Evolutionary conservation across 1,140 invertebrate species (phyloP).

Genomic region (Aphis craccivora): DNA sequence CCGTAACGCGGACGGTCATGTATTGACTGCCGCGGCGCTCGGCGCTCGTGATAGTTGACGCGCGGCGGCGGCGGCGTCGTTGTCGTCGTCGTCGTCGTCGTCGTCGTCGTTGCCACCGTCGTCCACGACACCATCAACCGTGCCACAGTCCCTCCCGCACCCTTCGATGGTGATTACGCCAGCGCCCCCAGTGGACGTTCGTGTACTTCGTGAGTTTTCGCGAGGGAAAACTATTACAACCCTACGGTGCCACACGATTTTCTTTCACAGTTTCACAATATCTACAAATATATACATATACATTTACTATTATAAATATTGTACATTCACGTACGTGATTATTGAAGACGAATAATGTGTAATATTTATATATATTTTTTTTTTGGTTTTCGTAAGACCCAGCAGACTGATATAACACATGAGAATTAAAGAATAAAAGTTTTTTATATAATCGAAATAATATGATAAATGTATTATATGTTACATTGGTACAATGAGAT

Average conservation of each 20-base stretch:
- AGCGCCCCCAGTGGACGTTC: background rate
- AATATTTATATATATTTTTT: no score
- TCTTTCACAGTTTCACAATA: background rate
- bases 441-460: no score
- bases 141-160: conserved; percentile 14
- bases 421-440: no score
- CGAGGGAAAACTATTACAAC: background rate
- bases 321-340: background rate
- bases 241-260: background rate
- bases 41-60: conserved; percentile 37
- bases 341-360: background rate
- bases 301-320: background rate
- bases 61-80: background rate
- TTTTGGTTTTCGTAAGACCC: no score
- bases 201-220: background rate
- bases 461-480: no score
- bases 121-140: conserved; percentile 1
- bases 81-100: background rate
- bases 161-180: background rate
- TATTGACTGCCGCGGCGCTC: conserved; percentile 48
- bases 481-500: no score
- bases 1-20: conserved; percentile 36
- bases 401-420: no score
- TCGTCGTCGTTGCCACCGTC: background rate
- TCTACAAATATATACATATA: background rate